Percentiles rank a stretch among this genome's conserved stretches.
phyloP scores from a whole-genome alignment of 2,797 vertebrate genomes.

The Epinephelus malabaricus region DNA sequence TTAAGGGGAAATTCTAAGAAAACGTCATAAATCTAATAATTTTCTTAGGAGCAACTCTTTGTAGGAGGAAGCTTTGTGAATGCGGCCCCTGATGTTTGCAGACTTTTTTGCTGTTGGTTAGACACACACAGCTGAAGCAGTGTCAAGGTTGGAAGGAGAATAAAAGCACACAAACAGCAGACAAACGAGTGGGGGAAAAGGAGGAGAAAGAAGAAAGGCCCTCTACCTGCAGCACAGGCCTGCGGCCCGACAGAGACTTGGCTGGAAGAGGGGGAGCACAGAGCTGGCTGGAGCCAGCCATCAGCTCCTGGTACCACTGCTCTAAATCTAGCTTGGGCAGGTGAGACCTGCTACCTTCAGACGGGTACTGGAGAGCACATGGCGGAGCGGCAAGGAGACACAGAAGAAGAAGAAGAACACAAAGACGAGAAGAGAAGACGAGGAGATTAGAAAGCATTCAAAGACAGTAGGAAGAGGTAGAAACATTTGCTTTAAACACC shows the following conservation, averaged over 20 bases:
- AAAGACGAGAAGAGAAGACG: slow-evolving; percentile 17
- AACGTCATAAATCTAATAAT: too few species aligned
- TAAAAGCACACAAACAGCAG: slow-evolving; percentile 27
- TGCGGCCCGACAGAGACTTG: slow-evolving; percentile 88
- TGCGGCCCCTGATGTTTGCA: neutral
- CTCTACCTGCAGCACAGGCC: slow-evolving; percentile 91
- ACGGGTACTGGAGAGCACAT: slow-evolving; percentile 61
- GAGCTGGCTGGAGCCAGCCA: slow-evolving; percentile 86
- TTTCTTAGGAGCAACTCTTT: too few species aligned
- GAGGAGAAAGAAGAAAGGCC: slow-evolving; percentile 39
- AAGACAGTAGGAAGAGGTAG: slow-evolving; percentile 37
- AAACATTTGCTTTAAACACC: slow-evolving; percentile 49
- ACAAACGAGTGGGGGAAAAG: neutral
- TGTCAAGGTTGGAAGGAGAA: neutral
- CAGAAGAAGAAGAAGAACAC: neutral
- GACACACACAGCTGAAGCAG: neutral
- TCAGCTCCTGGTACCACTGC: slow-evolving; percentile 94
- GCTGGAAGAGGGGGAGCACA: slow-evolving; percentile 89
- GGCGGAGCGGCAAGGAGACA: slow-evolving; percentile 34
- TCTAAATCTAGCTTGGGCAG: slow-evolving; percentile 90
- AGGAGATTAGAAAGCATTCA: slow-evolving; percentile 71
- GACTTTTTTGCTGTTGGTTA: too few species aligned
- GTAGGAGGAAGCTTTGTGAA: neutral
- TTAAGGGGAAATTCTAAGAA: too few species aligned
- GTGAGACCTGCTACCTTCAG: slow-evolving; percentile 77